Percentiles rank a stretch among this genome's conserved stretches.
phyloP scores from a whole-genome alignment of 64 coral and sea anemone genomes.

The Porites lutea region DNA sequence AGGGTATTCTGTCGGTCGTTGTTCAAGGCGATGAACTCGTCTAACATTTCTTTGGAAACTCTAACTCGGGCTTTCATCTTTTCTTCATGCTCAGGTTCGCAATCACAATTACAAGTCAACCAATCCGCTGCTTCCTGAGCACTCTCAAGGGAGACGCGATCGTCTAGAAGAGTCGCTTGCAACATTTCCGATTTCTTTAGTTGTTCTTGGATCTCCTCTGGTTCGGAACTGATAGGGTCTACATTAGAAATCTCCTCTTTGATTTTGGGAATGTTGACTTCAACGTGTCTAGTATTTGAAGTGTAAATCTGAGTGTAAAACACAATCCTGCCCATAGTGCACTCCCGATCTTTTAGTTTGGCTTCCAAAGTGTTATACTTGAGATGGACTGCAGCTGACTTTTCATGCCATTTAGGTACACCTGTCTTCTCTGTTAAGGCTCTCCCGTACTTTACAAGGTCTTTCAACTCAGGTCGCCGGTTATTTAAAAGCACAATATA shows the following conservation, averaged over 20 bases:
- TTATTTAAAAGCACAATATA: constrained; percentile 68
- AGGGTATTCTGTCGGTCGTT: constrained; percentile 81
- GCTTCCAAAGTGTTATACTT: constrained; percentile 67
- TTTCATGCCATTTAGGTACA: constrained; percentile 72
- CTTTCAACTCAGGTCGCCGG: constrained; percentile 66
- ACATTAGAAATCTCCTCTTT: constrained; percentile 56
- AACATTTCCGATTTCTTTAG: constrained; percentile 62
- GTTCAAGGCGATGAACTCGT: constrained; percentile 63
- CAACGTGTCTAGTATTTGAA: constrained; percentile 57
- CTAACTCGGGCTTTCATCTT: constrained; percentile 42
- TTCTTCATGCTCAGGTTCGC: constrained; percentile 42
- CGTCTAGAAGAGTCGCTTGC: constrained; percentile 65
- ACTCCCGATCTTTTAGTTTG: constrained; percentile 69
- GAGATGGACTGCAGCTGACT: constrained; percentile 59
- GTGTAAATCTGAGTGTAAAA: constrained; percentile 59
- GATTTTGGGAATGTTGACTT: constrained; percentile 67
- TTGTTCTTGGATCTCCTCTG: constrained; percentile 75
- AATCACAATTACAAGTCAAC: constrained; percentile 78
- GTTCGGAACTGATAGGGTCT: constrained; percentile 71
- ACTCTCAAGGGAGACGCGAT: constrained; percentile 73
- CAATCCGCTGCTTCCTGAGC: constrained; percentile 79
- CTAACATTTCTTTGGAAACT: constrained; percentile 74
- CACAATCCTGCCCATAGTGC: constrained; percentile 69
- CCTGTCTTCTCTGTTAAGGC: constrained; percentile 83
- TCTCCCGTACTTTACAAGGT: constrained; percentile 85